Base-by-base conservation (phyloP, 1,140 invertebrate species). In the Potamilus streckersoni region DNA sequence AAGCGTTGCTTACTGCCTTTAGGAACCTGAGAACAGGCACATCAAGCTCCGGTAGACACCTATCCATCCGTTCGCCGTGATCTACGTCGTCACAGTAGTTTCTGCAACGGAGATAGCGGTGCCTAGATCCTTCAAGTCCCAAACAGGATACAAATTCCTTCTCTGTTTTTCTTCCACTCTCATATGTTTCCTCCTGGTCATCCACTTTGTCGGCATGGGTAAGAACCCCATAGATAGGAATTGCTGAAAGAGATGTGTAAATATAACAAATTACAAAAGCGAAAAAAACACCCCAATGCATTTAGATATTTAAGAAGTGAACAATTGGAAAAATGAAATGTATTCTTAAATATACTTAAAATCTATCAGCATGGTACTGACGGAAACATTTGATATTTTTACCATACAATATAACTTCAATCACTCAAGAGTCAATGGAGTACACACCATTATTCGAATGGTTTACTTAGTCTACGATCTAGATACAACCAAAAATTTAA, bases 61-160 rank as follows among this genome's bases (percentile, higher is more conserved):
- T 65, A 16, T 68, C 49, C 13, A 31, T n/a, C 3, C 61, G 16
- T n/a, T 68, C 11, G 14, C 19, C 55, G 3, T 16, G 13, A 58
- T 74, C 72, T 2, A 59, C 13, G 65, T 74, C 72, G 23, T 74
- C 72, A 38, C 72, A 74, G 72, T 74, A 74, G 72, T 74, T 74
- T n/a, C n/a, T 20, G 64, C 72, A 74, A 16, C 56, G 56, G 17
- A 74, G 72, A n/a, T 67, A 74, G 16, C 72, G 72, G n/a, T 65
- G 57, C 27, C 57, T 19, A 65, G 66, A 68, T 16, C 66, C 66
- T 14, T 67, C 23, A 8, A 74, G 49, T 16, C 72, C 72, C 55
- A 74, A 56, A 3, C 15, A 17, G n/a, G n/a, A 16, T 20, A 74
- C 66, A 56, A 74, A 74, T 27, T 19, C 4, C 15, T 59, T 68